Conservation (phyloP, 2,888 invertebrate species). For the Cataglyphis rosenhaueri region DNA sequence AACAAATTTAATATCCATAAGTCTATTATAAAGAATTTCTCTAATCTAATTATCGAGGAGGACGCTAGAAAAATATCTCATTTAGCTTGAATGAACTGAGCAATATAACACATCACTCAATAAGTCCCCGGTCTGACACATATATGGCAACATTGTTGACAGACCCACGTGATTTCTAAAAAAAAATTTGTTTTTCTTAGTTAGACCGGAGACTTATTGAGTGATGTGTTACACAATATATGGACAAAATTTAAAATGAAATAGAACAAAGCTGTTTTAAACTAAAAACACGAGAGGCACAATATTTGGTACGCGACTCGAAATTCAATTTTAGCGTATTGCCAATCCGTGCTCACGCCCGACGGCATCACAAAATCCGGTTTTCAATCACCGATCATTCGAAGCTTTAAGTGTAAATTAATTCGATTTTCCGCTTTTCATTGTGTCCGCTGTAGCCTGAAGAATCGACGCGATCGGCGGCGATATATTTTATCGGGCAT, state of each 20-base stretch:
- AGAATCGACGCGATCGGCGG: conserved; percentile 36
- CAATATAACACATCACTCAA: not conserved
- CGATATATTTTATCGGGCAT: conserved; percentile 42
- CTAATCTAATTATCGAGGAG: not conserved
- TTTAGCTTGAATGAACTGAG: not conserved
- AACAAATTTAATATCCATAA: not conserved
- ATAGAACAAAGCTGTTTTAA: not conserved
- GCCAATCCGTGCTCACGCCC: conserved; percentile 20
- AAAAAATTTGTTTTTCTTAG: too few relatives aligned
- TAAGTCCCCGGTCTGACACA: too few relatives aligned
- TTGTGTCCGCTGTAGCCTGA: conserved; percentile 41
- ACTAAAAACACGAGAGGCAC: conserved; percentile 2
- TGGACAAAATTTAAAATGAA: not conserved
- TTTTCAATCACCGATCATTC: conserved; percentile 49
- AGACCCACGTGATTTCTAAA: too few relatives aligned
- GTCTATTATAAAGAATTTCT: not conserved
- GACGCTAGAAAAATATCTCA: not conserved
- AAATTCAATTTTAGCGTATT: conserved; percentile 46
- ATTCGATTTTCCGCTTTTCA: conserved; percentile 53
- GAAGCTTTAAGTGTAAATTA: conserved; percentile 52
- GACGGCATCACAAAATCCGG: conserved; percentile 18
- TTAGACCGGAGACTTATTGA: too few relatives aligned
- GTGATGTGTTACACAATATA: not conserved
- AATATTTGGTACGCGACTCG: conserved; percentile 4
- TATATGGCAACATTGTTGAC: too few relatives aligned